Percentiles rank a stretch among this genome's conserved stretches.
Conservation (phyloP, 2,888 invertebrate genomes). For the Polyommatus iphigenia region DNA sequence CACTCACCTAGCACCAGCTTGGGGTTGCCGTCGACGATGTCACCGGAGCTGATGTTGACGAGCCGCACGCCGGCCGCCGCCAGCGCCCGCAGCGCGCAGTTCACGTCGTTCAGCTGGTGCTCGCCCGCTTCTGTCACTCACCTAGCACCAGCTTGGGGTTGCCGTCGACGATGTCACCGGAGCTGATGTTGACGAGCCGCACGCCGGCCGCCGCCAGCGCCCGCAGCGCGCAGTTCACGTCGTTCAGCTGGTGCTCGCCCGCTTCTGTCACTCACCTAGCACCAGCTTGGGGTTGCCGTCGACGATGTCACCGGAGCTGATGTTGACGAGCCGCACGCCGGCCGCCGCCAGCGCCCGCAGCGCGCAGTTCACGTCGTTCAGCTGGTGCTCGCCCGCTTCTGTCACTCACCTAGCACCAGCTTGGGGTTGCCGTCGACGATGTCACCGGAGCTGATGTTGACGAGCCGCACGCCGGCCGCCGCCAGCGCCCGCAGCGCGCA, state of each 20-base stretch:
- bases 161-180: constrained; percentile 94
- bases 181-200: constrained; percentile 93
- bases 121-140: constrained; percentile 93
- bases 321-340: constrained; percentile 93
- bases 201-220: constrained; percentile 90
- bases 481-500: constrained; percentile 90
- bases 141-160: constrained; percentile 93
- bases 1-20: constrained; percentile 94
- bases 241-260: constrained; percentile 94
- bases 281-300: constrained; percentile 94
- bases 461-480: constrained; percentile 90
- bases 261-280: constrained; percentile 90
- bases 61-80: constrained; percentile 90
- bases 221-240: constrained; percentile 91
- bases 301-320: constrained; percentile 93
- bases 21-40: constrained; percentile 93
- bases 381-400: constrained; percentile 94
- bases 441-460: constrained; percentile 94
- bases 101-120: constrained; percentile 94
- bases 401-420: constrained; percentile 88
- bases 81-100: constrained; percentile 89
- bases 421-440: constrained; percentile 95
- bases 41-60: constrained; percentile 94
- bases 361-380: constrained; percentile 94
- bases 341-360: constrained; percentile 88